These are phyloP conservation scores for Poecilia velifera DNA, from an alignment of 2,797 vertebrate species.

Conservation along the genomic window DNA sequence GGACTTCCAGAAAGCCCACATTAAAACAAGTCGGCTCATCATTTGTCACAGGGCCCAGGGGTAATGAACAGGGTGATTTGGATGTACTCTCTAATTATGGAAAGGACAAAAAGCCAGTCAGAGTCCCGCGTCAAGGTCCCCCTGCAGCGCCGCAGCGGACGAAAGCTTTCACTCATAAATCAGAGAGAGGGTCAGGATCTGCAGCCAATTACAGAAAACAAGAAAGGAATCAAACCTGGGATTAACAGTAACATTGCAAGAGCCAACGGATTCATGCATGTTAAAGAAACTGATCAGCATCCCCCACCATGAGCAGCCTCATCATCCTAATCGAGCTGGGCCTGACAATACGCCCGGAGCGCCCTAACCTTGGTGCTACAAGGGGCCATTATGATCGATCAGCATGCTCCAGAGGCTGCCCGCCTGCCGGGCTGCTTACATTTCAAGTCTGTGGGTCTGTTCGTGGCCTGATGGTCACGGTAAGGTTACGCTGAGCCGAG, in stretches of 20 bases:
- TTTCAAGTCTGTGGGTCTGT: slow-evolving; percentile 46
- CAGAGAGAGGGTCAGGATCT: slow-evolving; percentile 47
- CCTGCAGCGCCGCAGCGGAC: slow-evolving; percentile 39
- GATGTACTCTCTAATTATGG: slow-evolving; percentile 79
- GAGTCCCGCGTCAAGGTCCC: slow-evolving; percentile 72
- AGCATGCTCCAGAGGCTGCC: slow-evolving; percentile 24
- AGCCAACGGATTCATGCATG: slow-evolving; percentile 31
- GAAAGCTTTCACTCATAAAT: slow-evolving; percentile 68
- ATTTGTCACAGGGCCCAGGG: slow-evolving; percentile 73
- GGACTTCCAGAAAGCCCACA: slow-evolving; percentile 49
- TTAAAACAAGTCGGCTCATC: slow-evolving; percentile 65
- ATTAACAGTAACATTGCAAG: slow-evolving; percentile 54
- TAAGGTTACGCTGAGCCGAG: slow-evolving; percentile 10
- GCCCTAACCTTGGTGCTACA: slow-evolving; percentile 38
- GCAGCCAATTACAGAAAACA: slow-evolving; percentile 53
- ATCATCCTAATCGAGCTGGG: slow-evolving; percentile 23
- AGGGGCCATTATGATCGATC: slow-evolving; percentile 52
- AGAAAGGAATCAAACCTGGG: slow-evolving; percentile 54
- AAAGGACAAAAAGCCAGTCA: slow-evolving; percentile 76
- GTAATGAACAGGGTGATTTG: slow-evolving; percentile 76
- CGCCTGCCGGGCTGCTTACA: slow-evolving; percentile 29
- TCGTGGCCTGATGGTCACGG: slow-evolving; percentile 21
- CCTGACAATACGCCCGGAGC: slow-evolving; percentile 28
- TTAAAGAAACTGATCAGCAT: slow-evolving; percentile 57
- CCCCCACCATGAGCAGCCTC: slow-evolving; percentile 22